Evolutionary conservation across 2,797 vertebrate species (phyloP).

Genomic region (Paratrypauchen microcephalus): DNA sequence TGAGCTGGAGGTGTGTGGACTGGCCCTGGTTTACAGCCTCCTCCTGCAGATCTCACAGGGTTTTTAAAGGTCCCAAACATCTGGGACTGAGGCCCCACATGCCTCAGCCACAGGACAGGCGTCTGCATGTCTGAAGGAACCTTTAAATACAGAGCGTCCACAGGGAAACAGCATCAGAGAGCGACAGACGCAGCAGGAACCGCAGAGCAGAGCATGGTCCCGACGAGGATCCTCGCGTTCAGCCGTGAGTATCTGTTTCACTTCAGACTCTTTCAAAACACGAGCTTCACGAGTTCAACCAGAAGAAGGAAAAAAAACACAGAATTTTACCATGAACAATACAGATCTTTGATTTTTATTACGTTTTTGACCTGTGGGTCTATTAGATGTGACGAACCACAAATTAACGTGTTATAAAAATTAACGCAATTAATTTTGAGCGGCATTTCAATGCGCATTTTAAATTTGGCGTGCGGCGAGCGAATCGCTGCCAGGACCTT

Average conservation of each 20-base stretch:
- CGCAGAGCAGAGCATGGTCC: constrained; percentile 43
- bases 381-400: no score
- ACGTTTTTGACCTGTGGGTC: no score
- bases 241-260: constrained; percentile 46
- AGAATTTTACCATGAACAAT: no score
- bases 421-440: no score
- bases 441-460: no score
- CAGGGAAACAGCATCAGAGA: constrained; percentile 18
- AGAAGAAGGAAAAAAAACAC: no score
- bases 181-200: neutral
- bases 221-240: constrained; percentile 54
- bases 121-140: constrained; percentile 56
- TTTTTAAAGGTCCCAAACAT: constrained; percentile 43
- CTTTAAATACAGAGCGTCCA: constrained; percentile 50
- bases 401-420: no score
- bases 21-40: constrained; percentile 38
- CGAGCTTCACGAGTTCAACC: no score
- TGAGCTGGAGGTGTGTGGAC: constrained; percentile 4
- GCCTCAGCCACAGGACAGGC: constrained; percentile 51
- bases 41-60: constrained; percentile 33
- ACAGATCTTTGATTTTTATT: no score
- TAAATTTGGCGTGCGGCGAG: no score
- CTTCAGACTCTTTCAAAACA: no score
- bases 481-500: no score
- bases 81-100: constrained; percentile 53